These are phyloP conservation scores for Aeoliscus strigatus DNA, from an alignment of 2,797 vertebrate genomes.

Conservation along the genomic window DNA sequence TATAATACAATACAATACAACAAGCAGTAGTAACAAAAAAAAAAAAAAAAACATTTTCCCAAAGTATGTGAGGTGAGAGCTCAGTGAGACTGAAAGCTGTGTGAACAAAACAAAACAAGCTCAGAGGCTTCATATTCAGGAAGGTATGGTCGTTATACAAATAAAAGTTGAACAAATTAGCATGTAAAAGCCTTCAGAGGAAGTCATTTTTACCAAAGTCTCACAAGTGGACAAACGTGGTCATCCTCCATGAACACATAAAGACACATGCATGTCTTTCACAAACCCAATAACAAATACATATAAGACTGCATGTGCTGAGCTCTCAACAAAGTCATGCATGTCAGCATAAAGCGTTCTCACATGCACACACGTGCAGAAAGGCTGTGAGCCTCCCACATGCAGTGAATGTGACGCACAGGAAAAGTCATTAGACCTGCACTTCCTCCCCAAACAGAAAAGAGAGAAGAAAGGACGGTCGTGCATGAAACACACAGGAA, in stretches of 20 bases:
- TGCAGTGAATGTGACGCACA: constrained; percentile 62
- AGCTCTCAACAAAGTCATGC: constrained; percentile 27
- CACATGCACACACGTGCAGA: constrained; percentile 49
- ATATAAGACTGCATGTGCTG: constrained; percentile 30
- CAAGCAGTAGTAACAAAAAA: constrained; percentile 5
- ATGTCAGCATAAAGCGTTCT: constrained; percentile 46
- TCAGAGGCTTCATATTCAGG: no score
- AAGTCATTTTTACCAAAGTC: constrained; percentile 24
- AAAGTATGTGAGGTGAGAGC: constrained; percentile 28
- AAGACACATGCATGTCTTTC: constrained; percentile 7
- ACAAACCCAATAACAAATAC: constrained; percentile 22
- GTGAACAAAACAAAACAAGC: no score
- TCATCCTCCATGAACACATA: constrained; percentile 20
- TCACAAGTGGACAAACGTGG: constrained; percentile 10
- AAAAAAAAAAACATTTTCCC: constrained; percentile 21
- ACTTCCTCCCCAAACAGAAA: constrained; percentile 67
- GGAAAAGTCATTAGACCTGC: constrained; percentile 68
- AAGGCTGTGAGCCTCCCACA: constrained; percentile 60
- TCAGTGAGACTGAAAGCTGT: constrained; percentile 10
- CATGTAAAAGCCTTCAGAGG: constrained; percentile 18
- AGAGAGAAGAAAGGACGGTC: constrained; percentile 58
- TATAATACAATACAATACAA: constrained; percentile 30
- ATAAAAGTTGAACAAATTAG: constrained; percentile 14
- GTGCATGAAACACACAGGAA: constrained; percentile 67
- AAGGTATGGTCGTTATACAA: constrained; percentile 2